Base-by-base conservation (phyloP, 2,888 invertebrate species). In the Parnassius orleans region DNA sequence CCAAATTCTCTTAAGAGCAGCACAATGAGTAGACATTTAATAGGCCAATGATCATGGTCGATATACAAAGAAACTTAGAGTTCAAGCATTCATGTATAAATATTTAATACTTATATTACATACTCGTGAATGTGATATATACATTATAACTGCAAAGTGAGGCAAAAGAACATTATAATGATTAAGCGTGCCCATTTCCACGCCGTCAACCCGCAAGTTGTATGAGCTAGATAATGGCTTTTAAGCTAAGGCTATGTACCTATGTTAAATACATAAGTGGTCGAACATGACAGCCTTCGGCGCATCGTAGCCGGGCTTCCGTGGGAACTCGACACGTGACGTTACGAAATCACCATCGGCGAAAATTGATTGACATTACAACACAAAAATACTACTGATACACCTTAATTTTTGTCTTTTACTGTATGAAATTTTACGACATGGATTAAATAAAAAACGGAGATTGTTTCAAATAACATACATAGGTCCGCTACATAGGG, bases 141-240 rank as follows among this genome's bases (percentile, higher is more conserved):
- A 63, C 9, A 42, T 53, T 52, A 57, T 44, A 58, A 44, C 19
- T 41, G 51, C 24, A 19, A 61, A 59, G 44, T 56, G 43, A 56
- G 24, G 53, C 44, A 14, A 61, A 58, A 61, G 63, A 66, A 79
- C 77, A 78, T 77, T 81, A 78, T 77, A 80, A 83, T 85, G 86
- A 87, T 87, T 87, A 87, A 87, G 86, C 84, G 87, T 85, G 81
- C 85, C 84, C 83, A 88, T 87, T 89, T 87, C 84, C 86, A 86
- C 82, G 84, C 83, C 78, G 82, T 81, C 82, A 85, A 81, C 77
- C 78, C 79, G 78, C 81, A 84, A 86, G 85, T 83, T 83, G 87
- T 89, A 87, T 88, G 83, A 84, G 88, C 86, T 89, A 89, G 87
- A 87, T 90, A 89, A 87, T 88, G 87, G 87, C 79, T 86, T 87